A percentile compares a stretch with the other conserved stretches of the same genome.
Conservation (phyloP, 2,888 invertebrate species). For the Leptopilina syphax region DNA sequence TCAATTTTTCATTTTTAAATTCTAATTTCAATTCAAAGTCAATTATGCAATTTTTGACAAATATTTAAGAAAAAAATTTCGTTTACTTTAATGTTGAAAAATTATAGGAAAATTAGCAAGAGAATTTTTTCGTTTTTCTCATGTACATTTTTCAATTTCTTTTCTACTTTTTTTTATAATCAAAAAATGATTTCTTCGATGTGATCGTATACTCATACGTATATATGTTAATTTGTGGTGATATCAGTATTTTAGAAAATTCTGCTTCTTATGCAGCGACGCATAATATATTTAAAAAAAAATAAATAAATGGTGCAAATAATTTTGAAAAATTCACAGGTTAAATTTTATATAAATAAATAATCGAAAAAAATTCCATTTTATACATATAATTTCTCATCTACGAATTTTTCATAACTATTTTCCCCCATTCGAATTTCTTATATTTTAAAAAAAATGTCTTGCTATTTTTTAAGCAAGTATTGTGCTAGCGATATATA, state of each 20-base stretch:
- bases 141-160: no score
- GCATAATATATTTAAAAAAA: not conserved
- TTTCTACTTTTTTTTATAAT: not conserved
- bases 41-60: no score
- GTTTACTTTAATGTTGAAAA: no score
- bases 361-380: not conserved
- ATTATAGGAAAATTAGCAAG: no score
- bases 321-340: not conserved
- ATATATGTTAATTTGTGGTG: not conserved
- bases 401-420: not conserved
- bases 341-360: not conserved
- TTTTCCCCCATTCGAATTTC: constrained; percentile 3
- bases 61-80: no score
- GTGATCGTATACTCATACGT: constrained; percentile 4
- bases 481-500: constrained; percentile 18
- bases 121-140: no score
- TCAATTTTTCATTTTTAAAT: no score
- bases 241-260: constrained; percentile 1
- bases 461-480: constrained; percentile 13
- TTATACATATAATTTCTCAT: not conserved
- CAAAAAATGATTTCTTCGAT: not conserved
- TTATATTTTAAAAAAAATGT: not conserved
- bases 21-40: no score
- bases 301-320: not conserved
- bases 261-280: constrained; percentile 6